Percentiles rank a stretch among this genome's conserved stretches.
Evolutionary conservation across 2,797 vertebrate species (phyloP).

Genomic region (Sciaenops ocellatus): DNA sequence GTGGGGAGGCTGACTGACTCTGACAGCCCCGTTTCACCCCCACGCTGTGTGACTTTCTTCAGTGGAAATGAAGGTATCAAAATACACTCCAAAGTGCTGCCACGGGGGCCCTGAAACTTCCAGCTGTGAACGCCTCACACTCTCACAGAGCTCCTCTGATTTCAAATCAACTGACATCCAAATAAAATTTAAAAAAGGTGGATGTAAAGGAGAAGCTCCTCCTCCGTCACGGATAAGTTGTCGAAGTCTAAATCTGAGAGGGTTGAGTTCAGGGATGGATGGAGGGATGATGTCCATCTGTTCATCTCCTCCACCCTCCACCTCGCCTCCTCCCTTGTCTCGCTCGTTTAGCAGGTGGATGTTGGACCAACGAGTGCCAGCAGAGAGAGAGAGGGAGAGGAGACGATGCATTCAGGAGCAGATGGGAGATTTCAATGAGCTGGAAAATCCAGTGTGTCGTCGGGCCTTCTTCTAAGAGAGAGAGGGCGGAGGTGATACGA

Average conservation of each 20-base stretch:
- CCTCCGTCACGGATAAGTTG: too few species aligned
- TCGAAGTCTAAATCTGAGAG: too few species aligned
- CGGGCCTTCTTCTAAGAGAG: background rate
- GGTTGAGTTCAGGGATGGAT: constrained; percentile 18
- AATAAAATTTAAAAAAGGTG: constrained; percentile 18
- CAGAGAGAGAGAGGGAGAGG: constrained; percentile 34
- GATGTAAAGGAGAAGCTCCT: constrained; percentile 19
- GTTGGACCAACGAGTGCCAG: constrained; percentile 47
- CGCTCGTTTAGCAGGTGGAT: constrained; percentile 58
- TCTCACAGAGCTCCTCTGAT: constrained; percentile 39
- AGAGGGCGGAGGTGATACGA: constrained; percentile 17
- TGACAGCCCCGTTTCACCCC: constrained; percentile 9
- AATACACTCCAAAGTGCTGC: constrained; percentile 50
- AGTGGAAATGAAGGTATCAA: constrained; percentile 57
- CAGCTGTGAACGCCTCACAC: constrained; percentile 40
- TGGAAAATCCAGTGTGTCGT: constrained; percentile 58
- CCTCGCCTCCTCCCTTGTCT: constrained; percentile 75
- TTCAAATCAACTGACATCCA: constrained; percentile 42
- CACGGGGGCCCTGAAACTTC: constrained; percentile 31
- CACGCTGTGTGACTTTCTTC: constrained; percentile 28
- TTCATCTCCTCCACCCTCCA: constrained; percentile 49
- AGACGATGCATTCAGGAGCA: constrained; percentile 50
- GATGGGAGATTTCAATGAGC: constrained; percentile 72
- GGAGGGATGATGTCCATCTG: constrained; percentile 59
- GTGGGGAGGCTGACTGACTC: constrained; percentile 40